Evolutionary conservation across 2,888 invertebrate species (phyloP).

Genomic region (Oscheius onirici): DNA sequence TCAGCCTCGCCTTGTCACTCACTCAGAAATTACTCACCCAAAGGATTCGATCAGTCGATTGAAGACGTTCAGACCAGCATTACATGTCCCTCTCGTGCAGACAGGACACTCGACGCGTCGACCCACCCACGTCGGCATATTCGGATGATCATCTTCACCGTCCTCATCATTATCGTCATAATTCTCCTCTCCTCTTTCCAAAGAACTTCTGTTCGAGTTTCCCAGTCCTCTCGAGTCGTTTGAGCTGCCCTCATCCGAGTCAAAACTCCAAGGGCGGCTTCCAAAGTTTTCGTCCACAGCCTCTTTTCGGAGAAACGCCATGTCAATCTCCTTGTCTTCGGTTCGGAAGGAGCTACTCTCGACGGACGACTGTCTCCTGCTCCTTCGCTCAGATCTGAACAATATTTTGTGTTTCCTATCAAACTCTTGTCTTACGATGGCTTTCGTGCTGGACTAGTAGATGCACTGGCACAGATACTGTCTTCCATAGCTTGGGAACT

Average conservation of each 20-base stretch:
- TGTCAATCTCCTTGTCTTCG: background rate
- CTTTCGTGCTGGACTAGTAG: constrained; percentile 1
- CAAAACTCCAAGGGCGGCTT: constrained; percentile 1
- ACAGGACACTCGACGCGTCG: background rate
- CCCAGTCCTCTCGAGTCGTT: constrained; percentile 5
- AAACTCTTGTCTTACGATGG: too few relatives aligned
- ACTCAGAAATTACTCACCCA: constrained; percentile 12
- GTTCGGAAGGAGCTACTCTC: too few relatives aligned
- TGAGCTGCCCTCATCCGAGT: constrained; percentile 14
- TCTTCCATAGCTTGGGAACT: background rate
- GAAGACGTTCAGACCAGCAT: constrained; percentile 8
- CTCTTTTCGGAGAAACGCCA: background rate
- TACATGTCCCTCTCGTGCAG: background rate
- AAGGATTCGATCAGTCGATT: constrained; percentile 2
- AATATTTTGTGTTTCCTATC: too few relatives aligned
- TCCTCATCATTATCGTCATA: background rate
- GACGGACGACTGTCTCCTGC: too few relatives aligned
- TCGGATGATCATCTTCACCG: background rate
- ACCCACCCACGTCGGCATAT: background rate
- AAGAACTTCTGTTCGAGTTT: constrained; percentile 5
- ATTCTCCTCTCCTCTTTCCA: constrained; percentile 1
- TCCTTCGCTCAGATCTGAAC: too few relatives aligned
- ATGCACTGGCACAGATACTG: background rate
- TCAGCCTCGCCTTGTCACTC: too few relatives aligned
- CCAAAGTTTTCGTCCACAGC: background rate